A percentile compares a stretch with the other conserved stretches of the same genome.
phyloP scores from a whole-genome alignment of 2,113 vertebrate species.

The Microtus richardsoni region DNA sequence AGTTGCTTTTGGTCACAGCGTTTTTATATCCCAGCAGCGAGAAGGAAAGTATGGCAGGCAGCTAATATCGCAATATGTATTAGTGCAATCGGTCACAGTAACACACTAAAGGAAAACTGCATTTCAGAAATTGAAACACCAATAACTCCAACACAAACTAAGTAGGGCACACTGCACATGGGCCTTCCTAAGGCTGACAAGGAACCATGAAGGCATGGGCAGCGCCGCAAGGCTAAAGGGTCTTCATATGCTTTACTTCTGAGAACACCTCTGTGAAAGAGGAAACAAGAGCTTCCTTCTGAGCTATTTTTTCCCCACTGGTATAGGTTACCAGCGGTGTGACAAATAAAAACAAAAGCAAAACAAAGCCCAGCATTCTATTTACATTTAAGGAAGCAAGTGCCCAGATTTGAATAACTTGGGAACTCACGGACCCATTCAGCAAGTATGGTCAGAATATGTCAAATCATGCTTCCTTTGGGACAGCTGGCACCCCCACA shows the following conservation, averaged over 20 bases:
- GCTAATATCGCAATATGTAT: neutral
- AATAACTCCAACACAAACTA: conserved; percentile 7
- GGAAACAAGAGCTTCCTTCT: neutral
- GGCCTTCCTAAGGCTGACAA: neutral
- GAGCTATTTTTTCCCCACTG: neutral
- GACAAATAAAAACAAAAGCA: neutral
- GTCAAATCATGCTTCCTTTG: neutral
- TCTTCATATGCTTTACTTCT: conserved; percentile 1
- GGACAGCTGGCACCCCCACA: neutral
- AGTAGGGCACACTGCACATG: neutral
- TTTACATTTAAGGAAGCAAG: neutral
- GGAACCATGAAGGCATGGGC: neutral
- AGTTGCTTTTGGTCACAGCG: too few species aligned
- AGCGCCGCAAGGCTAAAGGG: neutral
- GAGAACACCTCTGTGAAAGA: neutral
- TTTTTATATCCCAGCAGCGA: neutral
- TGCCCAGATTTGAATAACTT: conserved; percentile 1
- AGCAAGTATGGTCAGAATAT: neutral
- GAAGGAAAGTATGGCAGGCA: neutral
- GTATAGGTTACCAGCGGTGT: neutral
- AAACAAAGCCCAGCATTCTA: neutral
- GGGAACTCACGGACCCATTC: neutral
- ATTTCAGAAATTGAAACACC: conserved; percentile 20
- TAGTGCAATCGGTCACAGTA: neutral
- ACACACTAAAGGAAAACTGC: conserved; percentile 6